Conservation (phyloP, 2,113 vertebrate genomes). For the Corydoras maculifer region DNA sequence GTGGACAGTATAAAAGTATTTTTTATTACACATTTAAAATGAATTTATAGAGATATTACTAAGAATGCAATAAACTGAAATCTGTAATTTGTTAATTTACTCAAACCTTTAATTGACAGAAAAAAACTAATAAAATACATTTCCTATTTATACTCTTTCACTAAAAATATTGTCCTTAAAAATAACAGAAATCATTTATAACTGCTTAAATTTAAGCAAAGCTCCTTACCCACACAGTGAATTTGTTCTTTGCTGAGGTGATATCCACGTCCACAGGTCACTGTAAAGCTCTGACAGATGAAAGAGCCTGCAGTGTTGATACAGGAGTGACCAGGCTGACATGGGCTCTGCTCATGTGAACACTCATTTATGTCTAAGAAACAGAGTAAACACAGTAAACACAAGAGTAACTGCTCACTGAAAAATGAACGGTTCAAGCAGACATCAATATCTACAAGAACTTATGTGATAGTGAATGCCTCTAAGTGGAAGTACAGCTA, state of each 20-base stretch:
- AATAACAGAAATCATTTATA: too few relatives aligned
- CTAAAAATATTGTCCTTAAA: neutral
- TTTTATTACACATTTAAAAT: too few relatives aligned
- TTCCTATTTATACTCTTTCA: too few relatives aligned
- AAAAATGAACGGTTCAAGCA: constrained; percentile 55
- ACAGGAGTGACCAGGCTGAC: constrained; percentile 76
- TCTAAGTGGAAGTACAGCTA: neutral
- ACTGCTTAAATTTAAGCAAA: neutral
- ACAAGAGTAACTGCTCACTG: too few relatives aligned
- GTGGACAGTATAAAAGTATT: too few relatives aligned
- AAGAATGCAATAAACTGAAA: too few relatives aligned
- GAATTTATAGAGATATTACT: too few relatives aligned
- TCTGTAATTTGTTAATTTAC: too few relatives aligned
- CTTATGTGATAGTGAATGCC: neutral
- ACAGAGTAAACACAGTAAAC: neutral
- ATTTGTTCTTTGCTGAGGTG: constrained; percentile 82
- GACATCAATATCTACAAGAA: constrained; percentile 87
- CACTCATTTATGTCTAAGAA: constrained; percentile 91
- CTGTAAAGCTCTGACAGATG: constrained; percentile 78
- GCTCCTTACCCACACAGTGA: constrained; percentile 76
- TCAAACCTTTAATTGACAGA: too few relatives aligned
- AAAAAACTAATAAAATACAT: too few relatives aligned
- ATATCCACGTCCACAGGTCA: constrained; percentile 88
- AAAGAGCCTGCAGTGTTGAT: constrained; percentile 88
- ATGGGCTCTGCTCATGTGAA: constrained; percentile 66